Evolutionary conservation across 1,140 invertebrate species (phyloP).

Genomic region (Brachionus angularis): DNA sequence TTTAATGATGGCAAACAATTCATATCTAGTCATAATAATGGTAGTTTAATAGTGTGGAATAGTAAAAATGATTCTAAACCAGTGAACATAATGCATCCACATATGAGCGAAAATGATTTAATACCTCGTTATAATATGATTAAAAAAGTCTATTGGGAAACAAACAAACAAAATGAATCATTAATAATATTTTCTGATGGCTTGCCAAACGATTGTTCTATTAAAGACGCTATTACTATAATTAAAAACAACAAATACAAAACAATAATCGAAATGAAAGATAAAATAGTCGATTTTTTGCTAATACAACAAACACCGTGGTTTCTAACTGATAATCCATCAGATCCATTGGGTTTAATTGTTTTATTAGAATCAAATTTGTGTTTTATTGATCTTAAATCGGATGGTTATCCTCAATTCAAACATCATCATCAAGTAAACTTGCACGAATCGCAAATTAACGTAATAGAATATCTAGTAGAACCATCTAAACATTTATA

Average conservation of each 20-base stretch:
- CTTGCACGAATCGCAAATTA: constrained; percentile 92
- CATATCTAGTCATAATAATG: constrained; percentile 90
- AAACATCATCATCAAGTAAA: constrained; percentile 99
- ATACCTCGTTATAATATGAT: constrained; percentile 32
- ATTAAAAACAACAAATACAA: constrained; percentile 25
- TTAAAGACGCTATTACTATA: constrained; percentile 35
- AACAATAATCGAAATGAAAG: constrained; percentile 97
- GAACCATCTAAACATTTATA: not conserved
- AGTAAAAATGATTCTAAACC: constrained; percentile 70
- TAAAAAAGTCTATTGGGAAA: constrained; percentile 35
- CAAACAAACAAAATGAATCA: constrained; percentile 16
- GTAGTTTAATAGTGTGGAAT: constrained; percentile 86
- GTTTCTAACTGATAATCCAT: constrained; percentile 65
- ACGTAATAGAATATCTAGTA: constrained; percentile 51
- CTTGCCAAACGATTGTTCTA: not conserved
- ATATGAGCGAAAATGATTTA: constrained; percentile 59
- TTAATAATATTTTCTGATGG: constrained; percentile 31
- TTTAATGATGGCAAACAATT: constrained; percentile 96
- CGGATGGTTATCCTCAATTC: constrained; percentile 91
- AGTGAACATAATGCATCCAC: constrained; percentile 75
- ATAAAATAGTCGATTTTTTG: constrained; percentile 93
- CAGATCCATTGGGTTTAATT: constrained; percentile 93
- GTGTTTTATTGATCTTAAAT: constrained; percentile 90
- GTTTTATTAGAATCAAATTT: constrained; percentile 95
- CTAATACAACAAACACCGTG: constrained; percentile 88